Percentiles rank a stretch among this genome's conserved stretches.
These are phyloP conservation scores for Tigriopus californicus DNA, from an alignment of 2,888 invertebrate genomes.

Conservation along the genomic window DNA sequence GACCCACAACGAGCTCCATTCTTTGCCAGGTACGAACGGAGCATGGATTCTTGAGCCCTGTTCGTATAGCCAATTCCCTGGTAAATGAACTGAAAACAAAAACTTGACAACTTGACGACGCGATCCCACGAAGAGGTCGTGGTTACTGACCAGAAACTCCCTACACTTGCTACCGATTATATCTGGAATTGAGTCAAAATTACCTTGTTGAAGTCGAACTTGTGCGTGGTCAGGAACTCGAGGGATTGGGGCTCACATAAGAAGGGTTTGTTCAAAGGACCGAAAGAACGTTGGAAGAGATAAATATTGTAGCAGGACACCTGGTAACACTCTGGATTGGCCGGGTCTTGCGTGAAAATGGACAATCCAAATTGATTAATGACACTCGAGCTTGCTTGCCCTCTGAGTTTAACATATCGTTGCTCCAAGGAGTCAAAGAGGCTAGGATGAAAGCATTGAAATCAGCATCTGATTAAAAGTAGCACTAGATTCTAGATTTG, in stretches of 20 bases:
- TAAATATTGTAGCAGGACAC: background rate
- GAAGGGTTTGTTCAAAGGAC: background rate
- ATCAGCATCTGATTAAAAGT: background rate
- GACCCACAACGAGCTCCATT: background rate
- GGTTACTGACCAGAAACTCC: background rate
- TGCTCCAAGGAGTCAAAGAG: background rate
- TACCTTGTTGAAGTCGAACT: conserved; percentile 7
- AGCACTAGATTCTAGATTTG: background rate
- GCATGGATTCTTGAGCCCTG: background rate
- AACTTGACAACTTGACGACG: background rate
- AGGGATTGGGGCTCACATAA: background rate
- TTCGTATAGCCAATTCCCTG: background rate
- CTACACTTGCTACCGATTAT: no score
- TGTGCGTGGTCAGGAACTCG: background rate
- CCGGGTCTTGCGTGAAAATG: background rate
- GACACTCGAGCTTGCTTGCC: background rate
- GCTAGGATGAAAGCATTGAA: background rate
- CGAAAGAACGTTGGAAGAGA: background rate
- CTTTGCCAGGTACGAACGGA: background rate
- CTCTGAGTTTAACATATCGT: background rate
- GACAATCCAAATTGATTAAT: background rate
- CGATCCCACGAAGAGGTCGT: background rate
- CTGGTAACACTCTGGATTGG: background rate
- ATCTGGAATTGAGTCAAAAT: background rate
- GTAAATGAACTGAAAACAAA: background rate